Evolutionary conservation across 1,140 invertebrate species (phyloP), one percentile per base, ranked within the genome.

Genomic region (Drosophila nigrodunni): DNA sequence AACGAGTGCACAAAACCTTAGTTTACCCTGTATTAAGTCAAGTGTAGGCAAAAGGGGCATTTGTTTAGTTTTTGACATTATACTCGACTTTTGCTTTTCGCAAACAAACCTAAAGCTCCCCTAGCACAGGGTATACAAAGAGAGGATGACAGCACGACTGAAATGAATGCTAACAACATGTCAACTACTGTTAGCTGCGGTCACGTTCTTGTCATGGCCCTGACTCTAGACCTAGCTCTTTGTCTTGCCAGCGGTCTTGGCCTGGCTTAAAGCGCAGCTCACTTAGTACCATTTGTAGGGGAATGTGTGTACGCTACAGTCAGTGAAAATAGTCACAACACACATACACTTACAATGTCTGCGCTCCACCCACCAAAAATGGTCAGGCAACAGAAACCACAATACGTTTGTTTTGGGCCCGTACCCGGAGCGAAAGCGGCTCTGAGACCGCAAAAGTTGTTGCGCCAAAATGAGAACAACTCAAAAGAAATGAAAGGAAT

Each of bases 171-270:
- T 77, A 79, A 87, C 75, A 74, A 89, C 74, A 89, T 89, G 83
- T 88, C 85, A 89, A 83, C 83, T 74, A 83, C 83, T 82, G 85
- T 88, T 88, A 83, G 70, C 79, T 87, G 82, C 68, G 82, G 82
- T 87, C 82, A 82, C 69, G 79, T 70, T 81, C 78, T 74, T 57
- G 47, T 52, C n/a, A 43, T 74, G 35, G 49, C 34, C 44, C 47
- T 78, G 52, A 39, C 11, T 69, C 15, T 78, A 61, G 55, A 78
- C 2, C 35, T 35, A 39, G n/a, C 21, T 30, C 62, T 44, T 13
- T 46, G 30, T 44, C 7, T 34, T 39, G 7, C 7, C 35, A 10
- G 34, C 9, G n/a, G 25, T 35, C 21, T 41, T 30, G 25, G 47
- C 25, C 47, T 62, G 34, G 47, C 46, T 34, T 21, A 37, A 52